Evolutionary conservation across 2,888 invertebrate genomes (phyloP).

Genomic region (Biston stratarius): DNA sequence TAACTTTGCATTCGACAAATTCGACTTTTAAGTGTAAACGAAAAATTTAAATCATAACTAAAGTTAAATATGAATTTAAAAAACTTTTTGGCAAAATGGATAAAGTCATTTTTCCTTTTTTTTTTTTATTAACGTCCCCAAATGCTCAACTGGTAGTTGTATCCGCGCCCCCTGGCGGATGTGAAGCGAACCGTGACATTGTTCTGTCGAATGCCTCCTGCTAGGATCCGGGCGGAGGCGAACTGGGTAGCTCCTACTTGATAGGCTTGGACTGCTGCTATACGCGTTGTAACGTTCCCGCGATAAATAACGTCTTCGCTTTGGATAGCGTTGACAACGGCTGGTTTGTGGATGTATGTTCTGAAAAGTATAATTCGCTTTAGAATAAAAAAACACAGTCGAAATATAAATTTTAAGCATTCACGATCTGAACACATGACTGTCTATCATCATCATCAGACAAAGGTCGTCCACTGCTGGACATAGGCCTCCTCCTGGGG

Average conservation of each 20-base stretch:
- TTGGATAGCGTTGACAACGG: slow-evolving; percentile 60
- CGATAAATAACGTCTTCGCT: slow-evolving; percentile 66
- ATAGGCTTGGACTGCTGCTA: slow-evolving; percentile 60
- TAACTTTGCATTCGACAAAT: too few species aligned
- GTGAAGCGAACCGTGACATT: slow-evolving; percentile 65
- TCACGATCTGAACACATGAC: too few species aligned
- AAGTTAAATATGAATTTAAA: too few species aligned
- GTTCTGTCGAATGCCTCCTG: slow-evolving; percentile 59
- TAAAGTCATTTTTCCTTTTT: too few species aligned
- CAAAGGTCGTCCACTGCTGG: too few species aligned
- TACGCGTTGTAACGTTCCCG: slow-evolving; percentile 58
- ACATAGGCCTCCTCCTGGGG: too few species aligned
- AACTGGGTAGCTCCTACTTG: slow-evolving; percentile 69
- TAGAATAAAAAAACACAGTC: neutral
- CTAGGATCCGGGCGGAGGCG: slow-evolving; percentile 55
- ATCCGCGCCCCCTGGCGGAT: slow-evolving; percentile 65
- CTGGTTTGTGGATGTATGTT: slow-evolving; percentile 51
- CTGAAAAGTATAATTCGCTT: slow-evolving; percentile 48
- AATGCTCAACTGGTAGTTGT: slow-evolving; percentile 65
- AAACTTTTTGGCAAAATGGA: too few species aligned
- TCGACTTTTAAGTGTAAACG: too few species aligned
- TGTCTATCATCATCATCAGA: too few species aligned
- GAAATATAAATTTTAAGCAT: too few species aligned
- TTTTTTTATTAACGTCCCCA: slow-evolving; percentile 60
- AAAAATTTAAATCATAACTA: too few species aligned